Percentiles rank a stretch among this genome's conserved stretches.
Evolutionary conservation across 2,797 vertebrate genomes (phyloP).

Genomic region (Liasis olivaceus): DNA sequence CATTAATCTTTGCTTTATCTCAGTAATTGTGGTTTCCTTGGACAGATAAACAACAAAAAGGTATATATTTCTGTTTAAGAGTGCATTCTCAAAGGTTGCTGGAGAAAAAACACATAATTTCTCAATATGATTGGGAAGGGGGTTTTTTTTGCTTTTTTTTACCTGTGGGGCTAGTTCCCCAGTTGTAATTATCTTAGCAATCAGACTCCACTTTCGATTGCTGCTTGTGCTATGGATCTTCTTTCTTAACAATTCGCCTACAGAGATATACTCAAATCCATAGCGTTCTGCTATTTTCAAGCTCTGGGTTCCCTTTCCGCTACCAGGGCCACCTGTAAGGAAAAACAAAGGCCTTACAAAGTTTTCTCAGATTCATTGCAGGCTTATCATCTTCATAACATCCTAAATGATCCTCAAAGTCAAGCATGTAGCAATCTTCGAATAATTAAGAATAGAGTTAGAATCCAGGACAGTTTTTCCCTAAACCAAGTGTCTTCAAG

Average conservation of each 20-base stretch:
- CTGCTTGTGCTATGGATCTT: constrained; percentile 98
- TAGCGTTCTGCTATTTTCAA: constrained; percentile 96
- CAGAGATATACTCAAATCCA: constrained; percentile 94
- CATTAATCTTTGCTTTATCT: constrained; percentile 98
- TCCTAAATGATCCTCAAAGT: background rate
- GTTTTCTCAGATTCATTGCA: background rate
- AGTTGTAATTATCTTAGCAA: constrained; percentile 98
- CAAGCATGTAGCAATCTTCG: background rate
- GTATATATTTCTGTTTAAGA: constrained; percentile 9
- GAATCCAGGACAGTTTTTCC: background rate
- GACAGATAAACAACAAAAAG: constrained; percentile 41
- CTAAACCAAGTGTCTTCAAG: background rate
- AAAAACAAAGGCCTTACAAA: background rate
- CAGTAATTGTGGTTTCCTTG: constrained; percentile 98
- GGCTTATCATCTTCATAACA: background rate
- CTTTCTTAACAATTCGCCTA: constrained; percentile 93
- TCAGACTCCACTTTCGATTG: constrained; percentile 98
- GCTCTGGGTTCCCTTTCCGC: constrained; percentile 97
- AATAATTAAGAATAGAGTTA: background rate
- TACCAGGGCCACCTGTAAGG: constrained; percentile 90
- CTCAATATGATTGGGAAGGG: background rate
- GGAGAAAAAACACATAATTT: background rate
- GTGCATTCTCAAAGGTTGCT: background rate
- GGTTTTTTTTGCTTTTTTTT: constrained; percentile 36
- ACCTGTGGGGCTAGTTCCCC: constrained; percentile 98